Base-by-base conservation (phyloP, 2,888 invertebrate genomes). In the Aromia moschata region DNA sequence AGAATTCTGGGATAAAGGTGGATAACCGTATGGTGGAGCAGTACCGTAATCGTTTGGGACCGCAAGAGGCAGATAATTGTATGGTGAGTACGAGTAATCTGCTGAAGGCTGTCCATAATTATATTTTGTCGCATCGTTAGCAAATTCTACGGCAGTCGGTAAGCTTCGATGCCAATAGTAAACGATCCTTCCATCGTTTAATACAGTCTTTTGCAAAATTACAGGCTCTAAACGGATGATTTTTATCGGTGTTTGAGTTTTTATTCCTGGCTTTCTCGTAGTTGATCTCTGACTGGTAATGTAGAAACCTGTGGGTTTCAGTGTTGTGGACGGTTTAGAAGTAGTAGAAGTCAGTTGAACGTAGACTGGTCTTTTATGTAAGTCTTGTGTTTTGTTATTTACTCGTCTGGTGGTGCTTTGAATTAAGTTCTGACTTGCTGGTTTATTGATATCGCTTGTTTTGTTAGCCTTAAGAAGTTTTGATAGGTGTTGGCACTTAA, bases 201-300 rank as follows among this genome's bases (percentile, higher is more conserved):
- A 58, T 36, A 78, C 70, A 3, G 77, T 78, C 70, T 79, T 79
- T 61, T 80, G 80, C 40, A 79, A 66, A 17, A 79, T 76, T n/a
- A 79, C 74, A 2, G 81, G 80, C 64, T 80, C 79, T n/a, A 78
- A 68, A 56, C 77, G 74, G 11, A 79, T 77, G 56, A 76, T 78
- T 66, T 75, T 77, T 4, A 77, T 66, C 63, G 72, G 58, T 44
- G 58, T 53, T 40, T 60, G 54, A 44, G 59, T 51, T 44, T 54
- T 54, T 20, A 43, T 25, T 5, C 59, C 20, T 11, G 49, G 66
- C 59, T 58, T 64, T 15, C 17, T 45, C 14, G 60, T 45, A 16
- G 65, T 58, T 31, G 69, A 58, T 7, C 64, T 57, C 38, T 62
- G 64, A n/a, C 67, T 64, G n/a, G 74, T 75, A 10, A 76, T 68